Percentiles rank a stretch among this genome's conserved stretches.
Conservation (phyloP, 2,113 vertebrate species). For the Meriones unguiculatus region DNA sequence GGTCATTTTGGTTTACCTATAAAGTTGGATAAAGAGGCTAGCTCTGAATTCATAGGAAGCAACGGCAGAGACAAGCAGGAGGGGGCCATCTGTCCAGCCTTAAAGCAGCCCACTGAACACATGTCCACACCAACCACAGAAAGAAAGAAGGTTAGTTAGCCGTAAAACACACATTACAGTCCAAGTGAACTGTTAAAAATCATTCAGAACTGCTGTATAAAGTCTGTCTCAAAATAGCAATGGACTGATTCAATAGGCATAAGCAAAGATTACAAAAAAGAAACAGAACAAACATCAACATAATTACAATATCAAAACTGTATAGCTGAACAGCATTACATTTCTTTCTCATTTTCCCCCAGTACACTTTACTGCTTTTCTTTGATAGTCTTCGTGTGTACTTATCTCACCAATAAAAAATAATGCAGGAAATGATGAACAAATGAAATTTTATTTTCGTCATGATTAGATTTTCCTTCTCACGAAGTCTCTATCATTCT, state of each 20-base stretch:
- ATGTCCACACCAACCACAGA: constrained; percentile 5
- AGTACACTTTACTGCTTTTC: constrained; percentile 50
- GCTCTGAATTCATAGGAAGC: constrained; percentile 41
- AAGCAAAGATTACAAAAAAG: constrained; percentile 67
- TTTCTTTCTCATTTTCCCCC: constrained; percentile 69
- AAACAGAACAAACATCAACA: background rate
- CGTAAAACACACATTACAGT: constrained; percentile 75
- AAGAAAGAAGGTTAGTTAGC: constrained; percentile 64
- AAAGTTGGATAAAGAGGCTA: background rate
- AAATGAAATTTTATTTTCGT: constrained; percentile 80
- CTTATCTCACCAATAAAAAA: constrained; percentile 77
- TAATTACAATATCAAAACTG: constrained; percentile 68
- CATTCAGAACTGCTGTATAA: constrained; percentile 61
- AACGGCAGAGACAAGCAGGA: background rate
- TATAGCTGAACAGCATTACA: constrained; percentile 57
- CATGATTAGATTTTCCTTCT: constrained; percentile 80
- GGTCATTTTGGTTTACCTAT: constrained; percentile 32
- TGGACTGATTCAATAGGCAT: constrained; percentile 68
- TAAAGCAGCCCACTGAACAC: constrained; percentile 2
- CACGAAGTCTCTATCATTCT: constrained; percentile 75
- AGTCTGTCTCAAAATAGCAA: constrained; percentile 65
- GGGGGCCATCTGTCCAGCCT: background rate
- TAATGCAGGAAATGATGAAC: constrained; percentile 79
- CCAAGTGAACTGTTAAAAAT: constrained; percentile 68
- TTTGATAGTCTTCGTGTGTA: constrained; percentile 64